These are phyloP conservation scores for Strongylocentrotus purpuratus DNA, from an alignment of 35 echinoderm and acorn worm species.

Conservation along the genomic window DNA sequence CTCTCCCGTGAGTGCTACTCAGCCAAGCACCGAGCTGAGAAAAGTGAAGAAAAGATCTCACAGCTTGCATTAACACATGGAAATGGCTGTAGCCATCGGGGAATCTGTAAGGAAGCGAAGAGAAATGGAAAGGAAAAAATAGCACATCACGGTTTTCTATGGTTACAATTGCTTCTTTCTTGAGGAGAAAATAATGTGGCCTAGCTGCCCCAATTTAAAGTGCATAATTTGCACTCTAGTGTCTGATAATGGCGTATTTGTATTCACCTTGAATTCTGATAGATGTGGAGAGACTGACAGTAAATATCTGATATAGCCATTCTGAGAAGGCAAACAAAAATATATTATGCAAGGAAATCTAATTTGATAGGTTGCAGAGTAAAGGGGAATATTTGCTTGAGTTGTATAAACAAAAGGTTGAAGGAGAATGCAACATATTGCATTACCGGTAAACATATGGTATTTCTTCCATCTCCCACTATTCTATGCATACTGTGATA, in stretches of 20 bases:
- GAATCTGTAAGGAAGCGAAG: constrained; percentile 57
- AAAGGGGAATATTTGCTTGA: no score
- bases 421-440: no score
- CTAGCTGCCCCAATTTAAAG: not conserved
- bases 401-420: no score
- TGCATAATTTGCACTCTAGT: not conserved
- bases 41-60: constrained; percentile 94
- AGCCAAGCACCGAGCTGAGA: constrained; percentile 97
- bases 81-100: constrained; percentile 67
- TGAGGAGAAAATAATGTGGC: not conserved
- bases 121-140: constrained; percentile 41
- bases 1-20: constrained; percentile 69
- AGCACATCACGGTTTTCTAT: not conserved
- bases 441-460: no score
- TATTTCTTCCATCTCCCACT: no score
- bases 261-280: not conserved
- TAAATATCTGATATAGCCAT: not conserved
- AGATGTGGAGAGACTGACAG: not conserved
- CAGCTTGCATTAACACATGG: constrained; percentile 85
- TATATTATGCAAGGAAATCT: no score
- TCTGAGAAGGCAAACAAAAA: no score
- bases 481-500: no score
- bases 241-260: not conserved
- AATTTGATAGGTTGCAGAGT: no score
- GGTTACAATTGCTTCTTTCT: not conserved